Conservation (phyloP, 2,113 vertebrate genomes). For the Kryptolebias marmoratus region DNA sequence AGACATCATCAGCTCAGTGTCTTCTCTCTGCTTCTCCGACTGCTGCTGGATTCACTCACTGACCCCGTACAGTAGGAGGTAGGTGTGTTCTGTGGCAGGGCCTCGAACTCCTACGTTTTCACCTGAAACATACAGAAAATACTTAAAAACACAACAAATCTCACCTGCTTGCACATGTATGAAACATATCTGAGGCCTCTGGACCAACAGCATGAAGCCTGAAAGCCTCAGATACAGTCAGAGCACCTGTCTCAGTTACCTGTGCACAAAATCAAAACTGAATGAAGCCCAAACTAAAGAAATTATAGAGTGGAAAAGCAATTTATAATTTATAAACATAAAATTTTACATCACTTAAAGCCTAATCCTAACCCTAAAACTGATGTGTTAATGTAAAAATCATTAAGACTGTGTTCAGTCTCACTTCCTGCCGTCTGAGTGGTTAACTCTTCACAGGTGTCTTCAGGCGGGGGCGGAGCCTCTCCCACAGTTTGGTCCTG, state of each 20-base stretch:
- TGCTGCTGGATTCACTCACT: conserved; percentile 13
- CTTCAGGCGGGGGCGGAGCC: not conserved
- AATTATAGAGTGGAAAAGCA: too few relatives aligned
- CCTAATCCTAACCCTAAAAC: too few relatives aligned
- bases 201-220: too few relatives aligned
- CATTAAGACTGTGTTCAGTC: not conserved
- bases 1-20: not conserved
- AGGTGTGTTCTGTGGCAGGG: conserved; percentile 9
- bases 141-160: not conserved
- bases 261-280: too few relatives aligned
- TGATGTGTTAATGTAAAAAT: not conserved
- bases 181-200: too few relatives aligned
- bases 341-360: too few relatives aligned
- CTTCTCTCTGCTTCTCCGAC: not conserved
- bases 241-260: too few relatives aligned
- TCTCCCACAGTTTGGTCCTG: not conserved
- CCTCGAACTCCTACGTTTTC: not conserved
- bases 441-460: not conserved
- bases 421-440: not conserved
- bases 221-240: too few relatives aligned
- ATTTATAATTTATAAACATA: too few relatives aligned
- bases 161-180: too few relatives aligned
- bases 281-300: too few relatives aligned
- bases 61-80: conserved; percentile 44
- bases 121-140: conserved; percentile 28